Percentiles rank a stretch among this genome's conserved stretches.
Evolutionary conservation across 2,888 invertebrate genomes (phyloP).

Genomic region (Trachelus iudaicus): DNA sequence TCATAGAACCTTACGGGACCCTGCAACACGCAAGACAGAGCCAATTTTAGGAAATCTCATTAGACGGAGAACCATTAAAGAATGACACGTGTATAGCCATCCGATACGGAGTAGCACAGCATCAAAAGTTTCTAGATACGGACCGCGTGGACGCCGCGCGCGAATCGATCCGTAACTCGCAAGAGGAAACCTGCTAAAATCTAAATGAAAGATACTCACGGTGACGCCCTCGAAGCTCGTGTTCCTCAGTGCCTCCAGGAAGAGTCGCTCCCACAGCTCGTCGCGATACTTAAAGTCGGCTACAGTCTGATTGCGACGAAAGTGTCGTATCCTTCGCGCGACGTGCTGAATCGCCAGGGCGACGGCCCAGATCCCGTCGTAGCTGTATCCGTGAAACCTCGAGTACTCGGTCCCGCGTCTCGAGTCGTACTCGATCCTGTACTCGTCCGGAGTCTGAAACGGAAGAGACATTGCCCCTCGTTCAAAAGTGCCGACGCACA

Average conservation of each 20-base stretch:
- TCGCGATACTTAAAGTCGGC: constrained; percentile 88
- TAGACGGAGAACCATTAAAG: too few relatives aligned
- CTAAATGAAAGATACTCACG: constrained; percentile 61
- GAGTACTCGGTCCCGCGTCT: constrained; percentile 87
- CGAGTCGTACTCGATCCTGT: constrained; percentile 85
- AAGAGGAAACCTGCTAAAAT: too few relatives aligned
- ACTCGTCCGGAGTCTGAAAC: constrained; percentile 88
- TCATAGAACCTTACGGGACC: constrained; percentile 93
- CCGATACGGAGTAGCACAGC: too few relatives aligned
- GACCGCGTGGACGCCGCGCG: too few relatives aligned
- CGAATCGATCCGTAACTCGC: too few relatives aligned
- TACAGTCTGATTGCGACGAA: constrained; percentile 81
- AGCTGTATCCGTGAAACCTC: constrained; percentile 96
- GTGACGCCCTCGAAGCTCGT: constrained; percentile 96
- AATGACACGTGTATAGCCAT: too few relatives aligned
- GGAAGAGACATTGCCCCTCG: constrained; percentile 4
- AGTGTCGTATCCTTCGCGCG: constrained; percentile 77
- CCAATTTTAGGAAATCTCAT: too few relatives aligned
- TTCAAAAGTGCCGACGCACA: too few relatives aligned
- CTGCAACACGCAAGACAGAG: constrained; percentile 63
- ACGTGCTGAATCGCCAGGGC: constrained; percentile 94
- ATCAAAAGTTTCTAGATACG: too few relatives aligned
- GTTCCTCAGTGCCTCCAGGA: constrained; percentile 87
- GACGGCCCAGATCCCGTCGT: constrained; percentile 98
- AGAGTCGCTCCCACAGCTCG: constrained; percentile 86